Conservation (phyloP, 2,113 vertebrate species). For the Delphinapterus leucas region DNA sequence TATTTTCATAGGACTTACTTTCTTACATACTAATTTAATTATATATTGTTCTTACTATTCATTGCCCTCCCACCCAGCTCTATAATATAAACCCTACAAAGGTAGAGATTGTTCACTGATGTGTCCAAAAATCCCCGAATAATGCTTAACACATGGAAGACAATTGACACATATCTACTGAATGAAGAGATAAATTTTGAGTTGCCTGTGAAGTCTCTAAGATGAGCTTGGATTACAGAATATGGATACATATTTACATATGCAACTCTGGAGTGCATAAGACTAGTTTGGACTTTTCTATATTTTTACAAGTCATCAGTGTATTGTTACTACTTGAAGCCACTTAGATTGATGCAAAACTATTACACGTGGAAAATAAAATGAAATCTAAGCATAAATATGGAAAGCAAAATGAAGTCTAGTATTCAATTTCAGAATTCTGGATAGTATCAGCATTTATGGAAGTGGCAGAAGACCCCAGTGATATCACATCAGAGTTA, state of each 20-base stretch:
- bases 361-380: background rate
- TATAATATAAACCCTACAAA: background rate
- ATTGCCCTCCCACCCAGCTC: background rate
- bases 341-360: background rate
- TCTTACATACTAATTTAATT: background rate
- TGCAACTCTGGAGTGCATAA: background rate
- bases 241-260: background rate
- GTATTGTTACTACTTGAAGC: background rate
- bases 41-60: background rate
- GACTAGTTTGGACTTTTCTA: background rate
- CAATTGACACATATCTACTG: background rate
- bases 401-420: background rate
- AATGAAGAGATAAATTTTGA: background rate
- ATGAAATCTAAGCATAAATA: background rate
- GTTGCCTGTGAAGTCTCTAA: background rate
- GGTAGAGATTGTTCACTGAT: background rate
- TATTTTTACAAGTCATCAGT: background rate
- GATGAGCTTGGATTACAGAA: background rate
- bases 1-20: background rate
- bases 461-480: background rate
- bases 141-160: background rate
- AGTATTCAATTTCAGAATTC: background rate
- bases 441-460: too few species aligned
- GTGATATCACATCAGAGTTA: background rate
- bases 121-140: background rate